Evolutionary conservation across 2,113 vertebrate species (phyloP), one percentile per base, ranked within the genome.

Genomic region (Myrmophylax atrothorax): DNA sequence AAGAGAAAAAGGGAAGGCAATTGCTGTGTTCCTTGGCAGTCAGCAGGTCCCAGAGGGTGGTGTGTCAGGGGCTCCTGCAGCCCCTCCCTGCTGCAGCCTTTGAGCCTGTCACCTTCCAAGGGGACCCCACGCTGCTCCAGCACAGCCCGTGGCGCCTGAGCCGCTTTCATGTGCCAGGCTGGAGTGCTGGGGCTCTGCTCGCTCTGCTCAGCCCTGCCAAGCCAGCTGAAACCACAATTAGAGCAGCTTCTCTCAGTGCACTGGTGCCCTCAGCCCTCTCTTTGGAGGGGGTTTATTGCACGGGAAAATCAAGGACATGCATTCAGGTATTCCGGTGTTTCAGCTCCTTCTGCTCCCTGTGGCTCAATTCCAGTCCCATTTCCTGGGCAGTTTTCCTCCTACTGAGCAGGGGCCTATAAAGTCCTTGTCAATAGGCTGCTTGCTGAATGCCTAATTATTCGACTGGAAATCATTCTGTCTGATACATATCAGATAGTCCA

Each of bases 41-140:
- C 74, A 24, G 91, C 84, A 78, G 83, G 94, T 89, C 96, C 80
- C 46, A n/a, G 1, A 62, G 96, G 70, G 96, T 76, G 90, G 75
- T 33, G 5, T 20, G 29, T 73, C 97, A 97, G 88, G 78, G 77
- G 77, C 96, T 87, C 96, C 88, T 12, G 79, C 91, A 86, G 96
- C 84, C 93, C 69, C 53, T 35, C 58, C 0, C 93, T 5, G 97
- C 91, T 49, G 94, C 97, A 97, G 92, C 93, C 98, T 99, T 98
- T 98, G 98, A 99, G 98, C 52, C 52, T 84, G 92, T 94, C 98
- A 97, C 84, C 94, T 94, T 96, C 81, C 79, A 90, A 96, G 97
- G 98, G 98, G 96, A 97, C 98, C 95, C 94, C 98, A 98, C 46
- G 97, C 98, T 93, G 98, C 97, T 98, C 96, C 89, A 42, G 40